Conservation (phyloP, 2,113 vertebrate species). For the Bostrychus sinensis region DNA sequence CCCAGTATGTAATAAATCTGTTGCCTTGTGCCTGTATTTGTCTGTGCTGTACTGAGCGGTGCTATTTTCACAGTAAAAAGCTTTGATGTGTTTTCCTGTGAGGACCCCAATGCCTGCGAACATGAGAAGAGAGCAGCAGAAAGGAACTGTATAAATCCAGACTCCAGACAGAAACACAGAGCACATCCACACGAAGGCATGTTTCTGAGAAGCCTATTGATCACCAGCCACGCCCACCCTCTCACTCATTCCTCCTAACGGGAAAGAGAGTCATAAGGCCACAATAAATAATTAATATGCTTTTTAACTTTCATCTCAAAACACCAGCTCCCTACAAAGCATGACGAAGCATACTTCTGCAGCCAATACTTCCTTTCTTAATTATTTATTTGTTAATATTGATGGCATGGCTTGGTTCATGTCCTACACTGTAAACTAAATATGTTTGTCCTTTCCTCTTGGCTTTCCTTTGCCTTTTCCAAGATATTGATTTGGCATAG, state of each 20-base stretch:
- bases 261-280: conserved; percentile 57
- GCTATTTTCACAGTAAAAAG: conserved; percentile 24
- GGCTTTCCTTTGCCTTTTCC: no score
- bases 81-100: conserved; percentile 39
- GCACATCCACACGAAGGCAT: conserved; percentile 36
- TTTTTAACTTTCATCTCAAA: conserved; percentile 41
- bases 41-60: conserved; percentile 12
- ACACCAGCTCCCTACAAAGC: conserved; percentile 35
- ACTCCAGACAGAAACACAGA: conserved; percentile 6
- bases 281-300: conserved; percentile 74
- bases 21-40: conserved; percentile 2
- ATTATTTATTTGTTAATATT: neutral
- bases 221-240: conserved; percentile 50
- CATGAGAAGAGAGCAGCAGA: conserved; percentile 15
- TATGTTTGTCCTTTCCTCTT: neutral
- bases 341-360: conserved; percentile 4
- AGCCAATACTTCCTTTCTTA: neutral
- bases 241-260: conserved; percentile 33
- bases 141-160: neutral
- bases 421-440: neutral
- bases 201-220: conserved; percentile 74
- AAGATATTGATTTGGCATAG: no score
- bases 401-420: neutral
- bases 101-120: conserved; percentile 26
- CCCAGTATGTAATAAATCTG: conserved; percentile 4